These are phyloP conservation scores for Caiman crocodilus DNA, from an alignment of 2,797 vertebrate genomes.

Conservation along the genomic window DNA sequence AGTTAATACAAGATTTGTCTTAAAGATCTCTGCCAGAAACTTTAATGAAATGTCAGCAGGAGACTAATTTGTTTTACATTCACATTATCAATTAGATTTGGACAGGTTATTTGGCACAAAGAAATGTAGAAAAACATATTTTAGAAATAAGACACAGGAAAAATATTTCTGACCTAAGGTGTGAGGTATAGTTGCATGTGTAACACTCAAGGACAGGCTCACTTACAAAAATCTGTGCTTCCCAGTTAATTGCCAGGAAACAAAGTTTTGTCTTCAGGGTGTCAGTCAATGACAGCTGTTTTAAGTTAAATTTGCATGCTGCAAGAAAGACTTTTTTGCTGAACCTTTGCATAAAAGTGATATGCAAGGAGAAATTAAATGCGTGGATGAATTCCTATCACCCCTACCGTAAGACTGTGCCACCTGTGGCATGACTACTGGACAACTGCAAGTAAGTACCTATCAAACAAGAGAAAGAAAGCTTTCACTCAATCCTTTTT, in stretches of 20 bases:
- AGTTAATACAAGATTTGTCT: background rate
- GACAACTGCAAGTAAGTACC: background rate
- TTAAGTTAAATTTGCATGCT: background rate
- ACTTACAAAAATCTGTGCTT: conserved; percentile 20
- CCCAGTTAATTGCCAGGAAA: conserved; percentile 13
- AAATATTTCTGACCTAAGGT: background rate
- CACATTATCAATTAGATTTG: conserved; percentile 60
- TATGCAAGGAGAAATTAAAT: conserved; percentile 11
- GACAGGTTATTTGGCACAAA: conserved; percentile 34
- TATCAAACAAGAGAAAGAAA: background rate
- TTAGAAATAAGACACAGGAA: conserved; percentile 27
- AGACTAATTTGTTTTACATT: conserved; percentile 9
- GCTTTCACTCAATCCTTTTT: background rate
- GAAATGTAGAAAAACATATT: conserved; percentile 34
- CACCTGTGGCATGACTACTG: background rate
- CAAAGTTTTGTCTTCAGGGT: background rate
- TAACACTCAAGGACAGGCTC: background rate
- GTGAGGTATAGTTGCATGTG: background rate
- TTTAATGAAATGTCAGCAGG: background rate
- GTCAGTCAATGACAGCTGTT: conserved; percentile 15
- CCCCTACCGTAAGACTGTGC: fast-evolving
- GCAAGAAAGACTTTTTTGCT: background rate
- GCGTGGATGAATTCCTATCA: background rate
- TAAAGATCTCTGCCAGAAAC: conserved; percentile 28
- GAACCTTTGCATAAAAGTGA: background rate